These are phyloP conservation scores for Gobius niger DNA, from an alignment of 2,113 vertebrate species.

Conservation along the genomic window DNA sequence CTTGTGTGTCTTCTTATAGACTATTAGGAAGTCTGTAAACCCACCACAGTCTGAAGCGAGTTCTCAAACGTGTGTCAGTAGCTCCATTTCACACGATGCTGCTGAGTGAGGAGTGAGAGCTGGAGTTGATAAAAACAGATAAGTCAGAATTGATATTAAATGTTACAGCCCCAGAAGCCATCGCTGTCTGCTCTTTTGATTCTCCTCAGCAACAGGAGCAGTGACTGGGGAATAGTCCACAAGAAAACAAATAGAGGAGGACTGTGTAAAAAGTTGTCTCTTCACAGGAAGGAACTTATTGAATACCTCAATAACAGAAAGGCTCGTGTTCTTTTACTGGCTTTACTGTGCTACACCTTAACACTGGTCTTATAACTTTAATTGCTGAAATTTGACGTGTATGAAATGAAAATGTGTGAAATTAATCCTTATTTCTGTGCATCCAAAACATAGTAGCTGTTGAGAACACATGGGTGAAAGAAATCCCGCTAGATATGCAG, in stretches of 20 bases:
- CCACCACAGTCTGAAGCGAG: neutral
- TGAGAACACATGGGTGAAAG: too few relatives aligned
- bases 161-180: neutral
- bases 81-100: neutral
- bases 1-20: too few relatives aligned
- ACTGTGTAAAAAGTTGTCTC: neutral
- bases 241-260: neutral
- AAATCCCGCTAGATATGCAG: too few relatives aligned
- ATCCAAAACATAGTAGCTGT: too few relatives aligned
- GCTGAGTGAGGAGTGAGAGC: neutral
- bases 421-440: too few relatives aligned
- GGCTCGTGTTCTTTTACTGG: neutral
- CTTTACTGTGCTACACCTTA: too few relatives aligned
- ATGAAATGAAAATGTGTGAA: too few relatives aligned
- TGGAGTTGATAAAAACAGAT: constrained; percentile 4
- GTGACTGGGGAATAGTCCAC: neutral
- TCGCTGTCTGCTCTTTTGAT: neutral
- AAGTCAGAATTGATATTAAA: constrained; percentile 1
- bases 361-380: too few relatives aligned
- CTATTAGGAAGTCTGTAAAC: neutral
- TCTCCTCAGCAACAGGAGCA: neutral
- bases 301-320: neutral
- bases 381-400: too few relatives aligned
- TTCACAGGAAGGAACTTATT: neutral
- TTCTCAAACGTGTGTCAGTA: neutral